Evolutionary conservation across 2,888 invertebrate genomes (phyloP).

Genomic region (Troides aeacus): DNA sequence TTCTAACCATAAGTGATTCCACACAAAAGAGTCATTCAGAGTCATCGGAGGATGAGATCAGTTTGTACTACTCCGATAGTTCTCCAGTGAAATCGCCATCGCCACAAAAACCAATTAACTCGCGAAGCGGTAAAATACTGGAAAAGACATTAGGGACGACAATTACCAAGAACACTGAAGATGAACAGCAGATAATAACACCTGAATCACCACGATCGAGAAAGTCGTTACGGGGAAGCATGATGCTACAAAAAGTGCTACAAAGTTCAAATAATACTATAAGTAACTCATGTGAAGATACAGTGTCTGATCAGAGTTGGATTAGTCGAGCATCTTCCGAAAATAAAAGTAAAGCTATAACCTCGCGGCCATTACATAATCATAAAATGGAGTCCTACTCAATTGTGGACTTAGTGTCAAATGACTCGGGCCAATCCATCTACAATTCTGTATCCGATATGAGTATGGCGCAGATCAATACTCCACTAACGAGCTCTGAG

Average conservation of each 20-base stretch:
- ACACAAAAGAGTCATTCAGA: slow-evolving; percentile 30
- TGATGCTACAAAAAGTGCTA: slow-evolving; percentile 48
- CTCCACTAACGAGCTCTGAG: slow-evolving; percentile 39
- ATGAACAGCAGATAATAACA: neutral
- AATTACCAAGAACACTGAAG: neutral
- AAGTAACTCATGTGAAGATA: slow-evolving; percentile 33
- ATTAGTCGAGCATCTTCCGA: slow-evolving; percentile 39
- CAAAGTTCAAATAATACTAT: slow-evolving; percentile 29
- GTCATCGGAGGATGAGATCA: slow-evolving; percentile 42
- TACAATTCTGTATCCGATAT: slow-evolving; percentile 50
- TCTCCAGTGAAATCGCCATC: slow-evolving; percentile 43
- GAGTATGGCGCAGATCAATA: slow-evolving; percentile 42
- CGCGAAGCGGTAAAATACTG: slow-evolving; percentile 50
- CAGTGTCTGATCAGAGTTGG: slow-evolving; percentile 37
- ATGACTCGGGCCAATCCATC: slow-evolving; percentile 52
- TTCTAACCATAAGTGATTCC: slow-evolving; percentile 34
- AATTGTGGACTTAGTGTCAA: slow-evolving; percentile 64
- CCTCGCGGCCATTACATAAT: slow-evolving; percentile 37
- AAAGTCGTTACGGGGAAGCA: slow-evolving; percentile 28
- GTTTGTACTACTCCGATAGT: slow-evolving; percentile 53
- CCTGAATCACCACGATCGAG: slow-evolving; percentile 2
- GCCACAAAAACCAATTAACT: slow-evolving; percentile 49
- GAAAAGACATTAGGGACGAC: slow-evolving; percentile 35
- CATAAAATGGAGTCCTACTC: slow-evolving; percentile 59
- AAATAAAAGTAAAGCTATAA: slow-evolving; percentile 42